Base-by-base conservation (phyloP, 2,888 invertebrate species). In the Pyralis farinalis region DNA sequence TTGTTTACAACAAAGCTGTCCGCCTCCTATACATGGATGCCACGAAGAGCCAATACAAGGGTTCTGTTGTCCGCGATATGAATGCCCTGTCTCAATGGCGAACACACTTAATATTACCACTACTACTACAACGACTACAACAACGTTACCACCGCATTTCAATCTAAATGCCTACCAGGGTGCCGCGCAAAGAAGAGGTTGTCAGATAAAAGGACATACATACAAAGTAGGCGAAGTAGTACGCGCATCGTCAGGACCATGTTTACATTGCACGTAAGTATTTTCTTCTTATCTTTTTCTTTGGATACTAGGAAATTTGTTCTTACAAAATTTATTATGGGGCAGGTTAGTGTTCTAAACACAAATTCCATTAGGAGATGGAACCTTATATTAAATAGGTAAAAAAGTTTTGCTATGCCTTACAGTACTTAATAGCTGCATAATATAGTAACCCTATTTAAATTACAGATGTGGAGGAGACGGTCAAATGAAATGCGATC, bases 401-500 rank as follows among this genome's bases (percentile, higher is more conserved):
- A 16, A 16, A 3, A 16, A 16, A 4, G 16, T 16, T 16, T 16
- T 16, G 4, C 4, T 16, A 3, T 16, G 4, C 4, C 4, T 16
- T 16, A 16, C 4, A 4, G 2, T 16, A 16, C 16, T 4, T 3
- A 16, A 16, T 16, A 4, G 16, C 16, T 16, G 16, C 16, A 16
- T 16, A 16, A 16, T 16, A 16, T 3, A 3, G 4, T 16, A 4
- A 16, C 2, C 16, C 2, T 45, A 34, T 43, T 48, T 55, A 44
- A 40, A 57, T 90, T 90, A 22, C 86, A 96, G 97, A 86, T 97
- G 97, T 87, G 97, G 97, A 68, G 94, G 95, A 51, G 94, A 96
- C 78, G 97, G 97, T 63, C 95, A 96, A 84, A 97, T 97, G 97
- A 94, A 96, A 85, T 97, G 97, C 84, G 96, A 97, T 83, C 97